A percentile compares a stretch with the other conserved stretches of the same genome.
These are phyloP conservation scores for Edolisoma coerulescens DNA, from an alignment of 2,113 vertebrate genomes.

Conservation along the genomic window DNA sequence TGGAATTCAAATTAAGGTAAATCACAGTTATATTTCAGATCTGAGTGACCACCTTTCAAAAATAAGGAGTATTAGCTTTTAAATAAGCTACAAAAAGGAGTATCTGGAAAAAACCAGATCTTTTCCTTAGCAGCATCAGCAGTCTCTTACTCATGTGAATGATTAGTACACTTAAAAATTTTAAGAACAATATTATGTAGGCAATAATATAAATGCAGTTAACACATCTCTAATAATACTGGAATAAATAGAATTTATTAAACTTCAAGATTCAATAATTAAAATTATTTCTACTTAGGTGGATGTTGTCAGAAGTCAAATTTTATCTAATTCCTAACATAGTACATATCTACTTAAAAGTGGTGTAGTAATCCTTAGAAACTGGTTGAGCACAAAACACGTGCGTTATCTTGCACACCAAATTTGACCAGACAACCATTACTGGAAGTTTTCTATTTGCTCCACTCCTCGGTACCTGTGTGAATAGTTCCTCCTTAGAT, in stretches of 20 bases:
- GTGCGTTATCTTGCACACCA: neutral
- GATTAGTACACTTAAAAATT: neutral
- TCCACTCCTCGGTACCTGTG: neutral
- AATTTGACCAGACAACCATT: neutral
- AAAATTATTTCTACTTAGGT: neutral
- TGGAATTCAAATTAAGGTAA: constrained; percentile 39
- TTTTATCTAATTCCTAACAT: neutral
- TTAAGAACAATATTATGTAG: neutral
- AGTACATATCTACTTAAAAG: neutral
- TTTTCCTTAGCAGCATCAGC: neutral
- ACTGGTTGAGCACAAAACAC: neutral
- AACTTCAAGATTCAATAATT: neutral
- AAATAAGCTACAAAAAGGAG: neutral
- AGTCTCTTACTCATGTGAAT: neutral
- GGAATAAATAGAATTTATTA: neutral
- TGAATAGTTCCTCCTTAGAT: neutral
- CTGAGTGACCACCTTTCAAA: neutral
- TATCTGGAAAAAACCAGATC: neutral
- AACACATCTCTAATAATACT: neutral
- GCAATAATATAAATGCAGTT: neutral
- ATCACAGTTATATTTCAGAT: constrained; percentile 28
- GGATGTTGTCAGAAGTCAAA: neutral
- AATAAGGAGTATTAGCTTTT: neutral
- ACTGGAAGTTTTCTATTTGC: neutral
- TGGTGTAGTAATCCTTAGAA: neutral